These are phyloP conservation scores for Ommatoiulus sabulosus DNA, from an alignment of 2,888 invertebrate species.

Conservation along the genomic window DNA sequence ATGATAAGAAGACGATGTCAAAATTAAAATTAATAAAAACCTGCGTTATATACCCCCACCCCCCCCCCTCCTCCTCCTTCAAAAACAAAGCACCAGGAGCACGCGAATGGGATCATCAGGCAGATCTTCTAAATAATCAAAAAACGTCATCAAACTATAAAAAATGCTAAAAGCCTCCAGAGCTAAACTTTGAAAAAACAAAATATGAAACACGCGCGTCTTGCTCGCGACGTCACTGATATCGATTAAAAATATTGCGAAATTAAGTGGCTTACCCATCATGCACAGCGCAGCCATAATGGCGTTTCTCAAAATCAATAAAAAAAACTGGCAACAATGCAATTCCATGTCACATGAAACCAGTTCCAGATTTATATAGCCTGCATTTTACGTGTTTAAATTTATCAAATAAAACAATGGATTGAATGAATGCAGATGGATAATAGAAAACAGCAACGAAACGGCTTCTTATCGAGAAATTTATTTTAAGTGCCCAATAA, in stretches of 20 bases:
- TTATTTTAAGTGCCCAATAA: constrained; percentile 34
- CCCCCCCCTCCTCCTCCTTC: neutral
- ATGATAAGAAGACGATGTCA: neutral
- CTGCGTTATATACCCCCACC: neutral
- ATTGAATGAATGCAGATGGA: constrained; percentile 43
- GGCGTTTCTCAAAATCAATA: constrained; percentile 14
- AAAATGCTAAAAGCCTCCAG: neutral
- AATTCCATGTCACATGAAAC: constrained; percentile 36
- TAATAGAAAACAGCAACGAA: constrained; percentile 31
- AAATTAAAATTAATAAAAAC: constrained; percentile 2
- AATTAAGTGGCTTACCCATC: constrained; percentile 30
- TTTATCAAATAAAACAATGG: constrained; percentile 36
- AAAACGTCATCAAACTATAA: neutral
- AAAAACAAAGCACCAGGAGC: neutral
- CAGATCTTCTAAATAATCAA: neutral
- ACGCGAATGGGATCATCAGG: neutral
- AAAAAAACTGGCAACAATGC: constrained; percentile 5
- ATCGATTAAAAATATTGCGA: constrained; percentile 4
- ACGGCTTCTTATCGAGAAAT: constrained; percentile 24
- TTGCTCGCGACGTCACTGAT: neutral
- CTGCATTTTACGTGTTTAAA: neutral
- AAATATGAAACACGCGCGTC: neutral
- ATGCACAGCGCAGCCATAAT: neutral
- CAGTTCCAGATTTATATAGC: constrained; percentile 40
- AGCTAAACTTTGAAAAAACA: neutral